These are phyloP conservation scores for Astur gentilis DNA, from an alignment of 2,113 vertebrate genomes.

Conservation along the genomic window DNA sequence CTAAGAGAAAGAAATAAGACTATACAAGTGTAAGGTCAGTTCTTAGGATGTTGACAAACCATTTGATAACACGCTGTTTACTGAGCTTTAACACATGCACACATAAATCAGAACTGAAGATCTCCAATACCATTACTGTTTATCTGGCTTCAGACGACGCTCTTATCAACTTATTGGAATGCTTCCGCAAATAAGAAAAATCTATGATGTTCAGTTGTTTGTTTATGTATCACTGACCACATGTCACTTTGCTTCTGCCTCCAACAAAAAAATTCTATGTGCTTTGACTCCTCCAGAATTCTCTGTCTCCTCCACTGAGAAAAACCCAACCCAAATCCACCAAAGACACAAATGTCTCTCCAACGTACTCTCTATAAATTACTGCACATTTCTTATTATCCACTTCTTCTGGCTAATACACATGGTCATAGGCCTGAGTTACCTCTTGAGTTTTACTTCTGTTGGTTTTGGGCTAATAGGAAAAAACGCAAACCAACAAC, in stretches of 20 bases:
- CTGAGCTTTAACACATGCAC: not conserved
- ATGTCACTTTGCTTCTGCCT: not conserved
- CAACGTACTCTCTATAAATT: not conserved
- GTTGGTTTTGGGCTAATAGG: not conserved
- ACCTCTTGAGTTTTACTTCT: not conserved
- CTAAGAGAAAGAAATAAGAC: not conserved
- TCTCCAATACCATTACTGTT: not conserved
- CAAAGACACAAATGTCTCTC: not conserved
- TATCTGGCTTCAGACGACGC: not conserved
- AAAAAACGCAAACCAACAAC: not conserved
- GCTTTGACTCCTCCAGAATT: not conserved
- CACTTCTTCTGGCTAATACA: not conserved
- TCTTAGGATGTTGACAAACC: not conserved
- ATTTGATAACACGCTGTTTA: not conserved
- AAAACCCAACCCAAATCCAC: not conserved
- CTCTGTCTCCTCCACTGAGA: not conserved
- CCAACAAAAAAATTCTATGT: not conserved
- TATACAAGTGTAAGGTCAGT: not conserved
- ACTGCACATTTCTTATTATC: not conserved
- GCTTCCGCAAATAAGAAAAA: not conserved
- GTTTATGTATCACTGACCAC: not conserved
- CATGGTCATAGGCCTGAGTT: not conserved
- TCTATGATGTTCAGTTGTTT: not conserved
- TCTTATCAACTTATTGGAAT: not conserved
- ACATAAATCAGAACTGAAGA: not conserved